Conservation (phyloP, 1,140 invertebrate species). For the Grapholita molesta region DNA sequence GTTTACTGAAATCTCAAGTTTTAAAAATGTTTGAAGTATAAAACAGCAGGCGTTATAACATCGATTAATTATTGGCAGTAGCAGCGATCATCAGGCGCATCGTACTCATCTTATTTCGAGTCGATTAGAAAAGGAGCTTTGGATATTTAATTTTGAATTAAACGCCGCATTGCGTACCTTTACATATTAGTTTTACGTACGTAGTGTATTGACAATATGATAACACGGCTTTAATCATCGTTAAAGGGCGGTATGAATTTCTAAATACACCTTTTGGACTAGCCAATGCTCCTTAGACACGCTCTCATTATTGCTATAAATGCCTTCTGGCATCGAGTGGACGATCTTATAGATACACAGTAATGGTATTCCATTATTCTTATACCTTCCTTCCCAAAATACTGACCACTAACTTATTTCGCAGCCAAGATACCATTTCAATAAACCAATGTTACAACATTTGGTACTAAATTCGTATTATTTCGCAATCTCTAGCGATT, state of each 20-base stretch:
- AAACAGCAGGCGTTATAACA: neutral
- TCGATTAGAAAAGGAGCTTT: neutral
- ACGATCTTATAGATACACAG: neutral
- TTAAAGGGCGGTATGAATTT: neutral
- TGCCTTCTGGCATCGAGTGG: slow-evolving; percentile 5
- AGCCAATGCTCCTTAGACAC: neutral
- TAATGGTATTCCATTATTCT: slow-evolving; percentile 6
- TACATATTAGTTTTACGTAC: no score
- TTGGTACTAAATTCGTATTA: neutral
- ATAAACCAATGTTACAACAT: neutral
- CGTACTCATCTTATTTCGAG: neutral
- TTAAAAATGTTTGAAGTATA: neutral
- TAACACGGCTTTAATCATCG: neutral
- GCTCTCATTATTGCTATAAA: neutral
- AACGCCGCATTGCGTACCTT: no score
- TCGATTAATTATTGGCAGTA: neutral
- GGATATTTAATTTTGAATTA: neutral
- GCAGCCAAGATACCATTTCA: neutral
- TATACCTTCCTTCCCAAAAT: neutral
- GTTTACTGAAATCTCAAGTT: no score
- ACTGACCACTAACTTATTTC: neutral
- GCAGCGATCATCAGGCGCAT: neutral
- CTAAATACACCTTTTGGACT: neutral
- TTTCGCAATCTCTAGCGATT: neutral
- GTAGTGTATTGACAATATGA: no score